Conservation (phyloP, 2,888 invertebrate species). For the Seira ritae region DNA sequence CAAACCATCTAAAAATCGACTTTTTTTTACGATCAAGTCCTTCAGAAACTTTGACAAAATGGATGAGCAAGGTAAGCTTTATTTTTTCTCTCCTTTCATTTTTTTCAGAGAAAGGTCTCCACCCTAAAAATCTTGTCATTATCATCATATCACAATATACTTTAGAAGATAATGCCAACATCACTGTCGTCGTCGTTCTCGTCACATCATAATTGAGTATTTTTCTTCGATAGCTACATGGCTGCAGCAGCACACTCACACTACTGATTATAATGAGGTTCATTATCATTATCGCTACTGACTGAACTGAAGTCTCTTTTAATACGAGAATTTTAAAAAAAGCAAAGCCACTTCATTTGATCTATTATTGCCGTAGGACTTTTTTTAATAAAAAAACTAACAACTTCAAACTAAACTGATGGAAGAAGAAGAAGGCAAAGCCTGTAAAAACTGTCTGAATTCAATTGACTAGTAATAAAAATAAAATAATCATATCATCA, state of each 20-base stretch:
- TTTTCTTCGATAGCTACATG: no score
- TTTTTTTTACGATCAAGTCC: no score
- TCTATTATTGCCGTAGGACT: conserved; percentile 55
- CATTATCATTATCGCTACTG: conserved; percentile 35
- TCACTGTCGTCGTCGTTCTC: conserved; percentile 33
- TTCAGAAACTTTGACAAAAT: no score
- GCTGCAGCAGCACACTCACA: no score
- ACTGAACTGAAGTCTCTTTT: no score
- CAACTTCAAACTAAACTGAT: no score
- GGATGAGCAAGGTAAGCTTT: no score
- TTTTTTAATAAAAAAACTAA: no score
- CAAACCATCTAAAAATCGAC: no score
- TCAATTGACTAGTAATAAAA: conserved; percentile 55
- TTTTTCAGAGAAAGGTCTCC: conserved; percentile 27
- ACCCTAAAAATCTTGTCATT: conserved; percentile 37
- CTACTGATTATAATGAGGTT: conserved; percentile 44
- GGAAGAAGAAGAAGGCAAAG: no score
- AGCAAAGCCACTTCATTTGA: conserved; percentile 49
- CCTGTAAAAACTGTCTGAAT: conserved; percentile 44
- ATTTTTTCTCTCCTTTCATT: neutral
- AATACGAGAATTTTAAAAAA: no score
- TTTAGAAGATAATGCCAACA: neutral
- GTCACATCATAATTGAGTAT: conserved; percentile 25
- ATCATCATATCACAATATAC: neutral
- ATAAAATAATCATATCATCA: conserved; percentile 47